Conservation (phyloP, 2,888 invertebrate species). For the Disparrhopalites patrizii region DNA sequence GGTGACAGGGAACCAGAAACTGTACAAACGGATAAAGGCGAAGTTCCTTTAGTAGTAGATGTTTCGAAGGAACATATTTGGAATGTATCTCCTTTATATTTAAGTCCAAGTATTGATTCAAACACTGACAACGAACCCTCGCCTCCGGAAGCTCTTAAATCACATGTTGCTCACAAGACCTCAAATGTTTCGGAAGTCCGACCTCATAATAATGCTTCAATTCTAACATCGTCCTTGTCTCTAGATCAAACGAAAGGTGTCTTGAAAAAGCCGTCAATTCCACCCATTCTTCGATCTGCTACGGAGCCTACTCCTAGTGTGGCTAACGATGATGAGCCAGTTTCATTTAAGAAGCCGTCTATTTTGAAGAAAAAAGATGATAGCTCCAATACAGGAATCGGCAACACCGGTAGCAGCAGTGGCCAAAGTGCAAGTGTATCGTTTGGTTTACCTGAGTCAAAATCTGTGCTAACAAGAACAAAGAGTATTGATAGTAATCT, state of each 20-base stretch:
- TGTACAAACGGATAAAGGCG: no score
- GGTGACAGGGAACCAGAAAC: not conserved
- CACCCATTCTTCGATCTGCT: conserved; percentile 27
- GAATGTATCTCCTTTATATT: conserved; percentile 12
- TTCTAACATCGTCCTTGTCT: not conserved
- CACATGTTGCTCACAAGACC: not conserved
- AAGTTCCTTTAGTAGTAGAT: not conserved
- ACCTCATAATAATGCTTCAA: not conserved
- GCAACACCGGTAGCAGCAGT: conserved; percentile 5
- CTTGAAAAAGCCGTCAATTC: conserved; percentile 32
- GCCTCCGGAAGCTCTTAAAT: not conserved
- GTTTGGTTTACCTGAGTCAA: conserved; percentile 30
- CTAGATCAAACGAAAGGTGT: conserved; percentile 27
- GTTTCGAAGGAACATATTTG: not conserved
- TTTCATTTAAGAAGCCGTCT: conserved; percentile 31
- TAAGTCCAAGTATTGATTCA: not conserved
- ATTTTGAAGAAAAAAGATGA: conserved; percentile 37
- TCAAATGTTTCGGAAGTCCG: not conserved
- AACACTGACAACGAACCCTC: not conserved
- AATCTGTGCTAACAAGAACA: conserved; percentile 28
- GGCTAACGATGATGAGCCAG: conserved; percentile 9
- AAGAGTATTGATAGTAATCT: conserved; percentile 35
- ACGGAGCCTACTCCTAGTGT: conserved; percentile 8
- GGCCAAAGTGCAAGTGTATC: conserved; percentile 31
- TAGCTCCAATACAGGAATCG: not conserved